Conservation (phyloP, 1,140 invertebrate genomes). For the Caenorhabditis inopinata region DNA sequence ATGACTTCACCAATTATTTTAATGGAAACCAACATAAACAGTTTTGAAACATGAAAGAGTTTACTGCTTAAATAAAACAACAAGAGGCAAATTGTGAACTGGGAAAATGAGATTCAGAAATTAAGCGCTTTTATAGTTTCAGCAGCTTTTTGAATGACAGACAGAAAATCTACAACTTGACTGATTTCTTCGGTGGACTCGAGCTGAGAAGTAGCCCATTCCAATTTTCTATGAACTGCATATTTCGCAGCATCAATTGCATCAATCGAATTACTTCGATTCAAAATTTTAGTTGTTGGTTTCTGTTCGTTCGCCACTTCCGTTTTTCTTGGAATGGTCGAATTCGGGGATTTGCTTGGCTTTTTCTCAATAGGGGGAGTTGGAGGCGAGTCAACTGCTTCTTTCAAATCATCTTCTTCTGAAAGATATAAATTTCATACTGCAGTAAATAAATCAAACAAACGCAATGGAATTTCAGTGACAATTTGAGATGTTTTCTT, state of each 20-base stretch:
- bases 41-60: no score
- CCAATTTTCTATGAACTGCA: background rate
- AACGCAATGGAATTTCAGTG: background rate
- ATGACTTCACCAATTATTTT: background rate
- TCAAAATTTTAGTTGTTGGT: no score
- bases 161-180: background rate
- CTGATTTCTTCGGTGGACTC: background rate
- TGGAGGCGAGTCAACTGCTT: background rate
- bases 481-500: constrained; percentile 22
- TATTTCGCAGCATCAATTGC: background rate
- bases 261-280: no score
- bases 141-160: constrained; percentile 6
- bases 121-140: constrained; percentile 18
- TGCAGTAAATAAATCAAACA: background rate
- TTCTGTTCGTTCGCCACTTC: no score
- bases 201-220: background rate
- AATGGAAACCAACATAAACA: no score
- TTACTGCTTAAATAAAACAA: no score
- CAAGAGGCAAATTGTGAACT: background rate
- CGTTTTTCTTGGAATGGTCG: no score
- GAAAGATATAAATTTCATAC: background rate
- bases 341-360: no score
- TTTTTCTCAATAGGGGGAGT: background rate
- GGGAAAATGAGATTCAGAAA: background rate
- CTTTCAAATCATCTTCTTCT: constrained; percentile 3